Evolutionary conservation across 2,113 vertebrate genomes (phyloP).

Genomic region (Brachypteracias leptosomus): DNA sequence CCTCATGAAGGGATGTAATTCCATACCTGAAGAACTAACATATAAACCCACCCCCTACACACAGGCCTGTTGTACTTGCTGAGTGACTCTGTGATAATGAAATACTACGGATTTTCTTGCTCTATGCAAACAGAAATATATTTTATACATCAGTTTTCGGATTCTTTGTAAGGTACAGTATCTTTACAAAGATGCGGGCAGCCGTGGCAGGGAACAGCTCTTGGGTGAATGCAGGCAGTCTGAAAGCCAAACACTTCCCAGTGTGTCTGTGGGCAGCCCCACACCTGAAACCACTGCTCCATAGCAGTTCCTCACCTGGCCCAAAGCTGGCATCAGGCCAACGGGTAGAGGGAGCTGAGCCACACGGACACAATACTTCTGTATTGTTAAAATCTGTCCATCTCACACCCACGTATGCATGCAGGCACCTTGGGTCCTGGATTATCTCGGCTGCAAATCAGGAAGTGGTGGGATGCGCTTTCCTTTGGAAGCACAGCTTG

Average conservation of each 20-base stretch:
- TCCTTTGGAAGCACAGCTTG: constrained; percentile 4
- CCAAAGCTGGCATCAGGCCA: neutral
- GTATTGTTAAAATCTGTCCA: neutral
- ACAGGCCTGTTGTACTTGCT: neutral
- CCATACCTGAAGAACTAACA: neutral
- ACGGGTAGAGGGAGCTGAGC: neutral
- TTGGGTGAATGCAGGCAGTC: neutral
- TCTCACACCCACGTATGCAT: neutral
- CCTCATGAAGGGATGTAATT: neutral
- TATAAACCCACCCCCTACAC: neutral
- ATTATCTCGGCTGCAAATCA: neutral
- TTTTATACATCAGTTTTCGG: neutral
- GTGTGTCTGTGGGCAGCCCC: neutral
- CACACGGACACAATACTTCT: neutral
- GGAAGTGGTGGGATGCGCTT: constrained; percentile 7
- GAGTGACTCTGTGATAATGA: neutral
- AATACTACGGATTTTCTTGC: neutral
- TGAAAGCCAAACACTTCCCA: neutral
- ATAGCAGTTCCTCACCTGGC: neutral
- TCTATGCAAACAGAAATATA: neutral
- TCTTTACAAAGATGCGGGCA: neutral
- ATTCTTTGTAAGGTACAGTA: neutral
- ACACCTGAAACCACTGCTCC: accelerated
- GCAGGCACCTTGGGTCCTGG: neutral
- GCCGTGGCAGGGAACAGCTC: neutral